Conservation (phyloP, 2,888 invertebrate genomes). For the Harpagoxenus sublaevis region DNA sequence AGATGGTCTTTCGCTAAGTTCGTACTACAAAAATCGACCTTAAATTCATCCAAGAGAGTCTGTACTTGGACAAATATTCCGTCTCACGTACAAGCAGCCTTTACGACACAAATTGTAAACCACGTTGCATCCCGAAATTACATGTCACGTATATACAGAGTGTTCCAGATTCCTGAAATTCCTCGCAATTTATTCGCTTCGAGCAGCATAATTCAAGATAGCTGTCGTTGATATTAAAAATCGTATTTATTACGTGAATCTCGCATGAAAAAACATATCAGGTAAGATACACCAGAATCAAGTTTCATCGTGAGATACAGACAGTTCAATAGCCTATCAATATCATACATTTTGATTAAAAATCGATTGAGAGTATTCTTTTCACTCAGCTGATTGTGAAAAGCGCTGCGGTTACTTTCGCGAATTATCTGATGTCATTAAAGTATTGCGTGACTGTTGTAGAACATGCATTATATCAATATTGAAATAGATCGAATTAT, state of each 20-base stretch:
- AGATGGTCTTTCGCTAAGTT: neutral
- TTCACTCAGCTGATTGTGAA: neutral
- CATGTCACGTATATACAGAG: conserved; percentile 14
- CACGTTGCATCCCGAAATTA: conserved; percentile 24
- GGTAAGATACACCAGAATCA: neutral
- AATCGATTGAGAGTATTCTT: neutral
- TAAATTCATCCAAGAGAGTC: neutral
- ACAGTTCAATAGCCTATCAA: neutral
- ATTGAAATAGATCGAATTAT: neutral
- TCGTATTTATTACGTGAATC: neutral
- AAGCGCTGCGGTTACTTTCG: neutral
- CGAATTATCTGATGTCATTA: neutral
- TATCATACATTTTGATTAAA: neutral
- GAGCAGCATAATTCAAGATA: neutral
- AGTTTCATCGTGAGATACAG: neutral
- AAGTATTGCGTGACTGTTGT: neutral
- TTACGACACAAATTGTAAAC: conserved; percentile 35
- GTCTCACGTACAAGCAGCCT: neutral
- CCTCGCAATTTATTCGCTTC: conserved; percentile 24
- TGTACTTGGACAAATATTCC: neutral
- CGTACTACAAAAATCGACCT: neutral
- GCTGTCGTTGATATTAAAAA: conserved; percentile 10
- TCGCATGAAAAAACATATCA: neutral
- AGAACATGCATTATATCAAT: neutral
- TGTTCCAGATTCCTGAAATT: conserved; percentile 30